Conservation (phyloP, 1,140 invertebrate genomes). For the Leptinotarsa defecta region DNA sequence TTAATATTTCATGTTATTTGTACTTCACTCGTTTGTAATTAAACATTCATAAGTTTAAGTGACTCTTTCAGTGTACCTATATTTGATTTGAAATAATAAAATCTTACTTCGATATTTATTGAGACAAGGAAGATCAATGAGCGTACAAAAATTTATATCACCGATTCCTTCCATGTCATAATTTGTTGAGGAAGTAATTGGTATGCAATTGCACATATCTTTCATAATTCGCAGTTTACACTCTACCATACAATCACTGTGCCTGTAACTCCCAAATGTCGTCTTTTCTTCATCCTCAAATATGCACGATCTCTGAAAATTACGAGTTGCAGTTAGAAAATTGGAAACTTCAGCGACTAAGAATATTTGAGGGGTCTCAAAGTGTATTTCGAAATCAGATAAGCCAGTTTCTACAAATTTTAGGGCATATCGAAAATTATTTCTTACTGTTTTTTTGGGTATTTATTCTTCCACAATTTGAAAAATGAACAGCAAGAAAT, state of each 20-base stretch:
- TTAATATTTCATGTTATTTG: too few species aligned
- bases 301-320: conserved; percentile 60
- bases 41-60: too few species aligned
- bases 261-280: conserved; percentile 59
- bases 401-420: too few species aligned
- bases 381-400: too few species aligned
- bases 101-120: conserved; percentile 53
- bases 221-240: conserved; percentile 60
- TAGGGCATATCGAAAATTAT: too few species aligned
- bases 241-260: conserved; percentile 63
- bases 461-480: too few species aligned
- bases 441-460: too few species aligned
- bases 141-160: conserved; percentile 48
- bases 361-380: too few species aligned
- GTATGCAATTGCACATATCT: conserved; percentile 61
- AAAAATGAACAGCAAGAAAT: too few species aligned
- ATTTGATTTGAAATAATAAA: neutral
- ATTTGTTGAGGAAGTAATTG: conserved; percentile 54
- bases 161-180: conserved; percentile 25
- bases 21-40: too few species aligned
- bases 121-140: conserved; percentile 58
- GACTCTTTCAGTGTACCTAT: too few species aligned
- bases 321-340: neutral
- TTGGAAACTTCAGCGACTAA: too few species aligned
- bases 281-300: conserved; percentile 58